phyloP scores from a whole-genome alignment of 1,140 invertebrate genomes.

The Hypothenemus hampei region DNA sequence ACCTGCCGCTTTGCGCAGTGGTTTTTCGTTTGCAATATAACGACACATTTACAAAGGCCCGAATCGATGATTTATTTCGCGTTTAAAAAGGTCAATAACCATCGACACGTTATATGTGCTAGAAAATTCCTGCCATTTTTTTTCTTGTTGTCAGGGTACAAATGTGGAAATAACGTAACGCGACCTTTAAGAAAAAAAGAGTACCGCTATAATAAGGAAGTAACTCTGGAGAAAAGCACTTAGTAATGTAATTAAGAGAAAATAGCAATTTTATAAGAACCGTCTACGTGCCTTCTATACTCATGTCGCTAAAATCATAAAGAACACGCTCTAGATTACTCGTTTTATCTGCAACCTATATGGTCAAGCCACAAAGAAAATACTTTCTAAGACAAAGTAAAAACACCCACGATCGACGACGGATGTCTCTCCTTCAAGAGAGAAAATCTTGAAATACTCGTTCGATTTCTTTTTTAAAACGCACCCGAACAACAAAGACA shows the following conservation, averaged over 20 bases:
- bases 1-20: too few relatives aligned
- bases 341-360: slow-evolving; percentile 21
- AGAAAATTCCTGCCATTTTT: too few relatives aligned
- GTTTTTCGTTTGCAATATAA: too few relatives aligned
- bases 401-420: slow-evolving; percentile 34
- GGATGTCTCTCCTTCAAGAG: slow-evolving; percentile 7
- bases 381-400: slow-evolving; percentile 38
- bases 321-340: slow-evolving; percentile 26
- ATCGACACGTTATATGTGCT: too few relatives aligned
- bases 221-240: slow-evolving; percentile 1
- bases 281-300: slow-evolving; percentile 12
- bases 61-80: too few relatives aligned
- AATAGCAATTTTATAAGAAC: slow-evolving; percentile 22
- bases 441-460: slow-evolving; percentile 11
- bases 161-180: too few relatives aligned
- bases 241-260: slow-evolving; percentile 28
- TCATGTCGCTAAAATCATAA: slow-evolving; percentile 24
- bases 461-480: slow-evolving; percentile 11
- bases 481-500: background rate
- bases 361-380: slow-evolving; percentile 30
- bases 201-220: too few relatives aligned
- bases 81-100: too few relatives aligned
- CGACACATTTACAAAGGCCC: too few relatives aligned
- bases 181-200: too few relatives aligned
- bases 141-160: too few relatives aligned